These are phyloP conservation scores for Eurosta solidaginis DNA, from an alignment of 1,140 invertebrate genomes.

Conservation along the genomic window DNA sequence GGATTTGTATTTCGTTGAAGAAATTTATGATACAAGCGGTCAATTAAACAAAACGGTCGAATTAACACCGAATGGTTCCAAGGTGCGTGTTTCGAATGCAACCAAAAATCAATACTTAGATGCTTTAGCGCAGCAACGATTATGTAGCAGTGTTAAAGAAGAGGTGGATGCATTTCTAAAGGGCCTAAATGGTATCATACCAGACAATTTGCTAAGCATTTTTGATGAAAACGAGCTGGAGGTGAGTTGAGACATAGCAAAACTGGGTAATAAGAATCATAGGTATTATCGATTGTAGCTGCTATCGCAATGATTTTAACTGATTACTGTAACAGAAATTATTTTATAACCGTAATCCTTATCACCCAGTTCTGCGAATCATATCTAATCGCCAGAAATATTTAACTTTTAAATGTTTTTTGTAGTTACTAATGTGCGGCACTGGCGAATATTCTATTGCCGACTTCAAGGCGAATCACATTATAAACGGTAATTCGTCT, in stretches of 20 bases:
- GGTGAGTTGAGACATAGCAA: conserved; percentile 63
- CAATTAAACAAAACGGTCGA: conserved; percentile 77
- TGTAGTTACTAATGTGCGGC: conserved; percentile 84
- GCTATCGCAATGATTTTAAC: too few relatives aligned
- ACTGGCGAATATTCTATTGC: conserved; percentile 90
- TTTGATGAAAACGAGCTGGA: conserved; percentile 97
- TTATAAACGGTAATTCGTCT: conserved; percentile 79
- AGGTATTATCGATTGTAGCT: too few relatives aligned
- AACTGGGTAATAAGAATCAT: neutral
- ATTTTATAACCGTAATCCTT: too few relatives aligned
- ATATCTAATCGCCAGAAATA: too few relatives aligned
- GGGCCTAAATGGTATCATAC: conserved; percentile 88
- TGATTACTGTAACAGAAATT: too few relatives aligned
- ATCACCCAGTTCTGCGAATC: too few relatives aligned
- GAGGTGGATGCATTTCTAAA: conserved; percentile 88
- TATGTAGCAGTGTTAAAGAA: conserved; percentile 78
- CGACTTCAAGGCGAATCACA: conserved; percentile 87
- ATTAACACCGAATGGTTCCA: conserved; percentile 75
- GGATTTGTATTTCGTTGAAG: conserved; percentile 86
- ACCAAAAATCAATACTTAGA: conserved; percentile 74
- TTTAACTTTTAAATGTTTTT: too few relatives aligned
- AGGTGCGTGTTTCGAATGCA: conserved; percentile 58
- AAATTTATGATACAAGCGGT: conserved; percentile 81
- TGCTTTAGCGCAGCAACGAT: conserved; percentile 84
- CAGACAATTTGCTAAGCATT: conserved; percentile 89